phyloP scores from a whole-genome alignment of 2,888 invertebrate genomes.

The Napeogenes inachia region DNA sequence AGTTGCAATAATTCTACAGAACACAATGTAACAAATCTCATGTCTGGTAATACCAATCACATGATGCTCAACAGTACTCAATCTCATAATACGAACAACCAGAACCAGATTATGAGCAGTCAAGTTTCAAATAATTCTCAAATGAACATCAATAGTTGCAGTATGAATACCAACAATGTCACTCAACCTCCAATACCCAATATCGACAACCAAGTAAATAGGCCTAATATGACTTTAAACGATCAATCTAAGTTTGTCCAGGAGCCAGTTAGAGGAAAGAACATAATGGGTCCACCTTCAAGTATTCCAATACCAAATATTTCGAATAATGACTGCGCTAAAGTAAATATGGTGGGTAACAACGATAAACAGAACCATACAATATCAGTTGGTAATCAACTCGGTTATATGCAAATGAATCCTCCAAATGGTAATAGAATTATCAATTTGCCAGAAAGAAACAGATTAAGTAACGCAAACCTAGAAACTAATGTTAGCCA shows the following conservation, averaged over 20 bases:
- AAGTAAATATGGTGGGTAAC: slow-evolving; percentile 58
- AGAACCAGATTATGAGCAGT: slow-evolving; percentile 56
- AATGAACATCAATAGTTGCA: slow-evolving; percentile 68
- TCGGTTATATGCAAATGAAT: slow-evolving; percentile 72
- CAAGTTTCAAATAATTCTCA: slow-evolving; percentile 56
- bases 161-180: slow-evolving; percentile 54
- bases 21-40: slow-evolving; percentile 58
- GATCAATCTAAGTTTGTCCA: slow-evolving; percentile 62
- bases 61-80: slow-evolving; percentile 68
- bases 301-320: slow-evolving; percentile 44
- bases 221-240: slow-evolving; percentile 53
- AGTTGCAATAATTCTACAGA: slow-evolving; percentile 63
- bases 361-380: slow-evolving; percentile 66
- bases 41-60: slow-evolving; percentile 57
- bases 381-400: slow-evolving; percentile 66
- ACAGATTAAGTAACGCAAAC: slow-evolving; percentile 55
- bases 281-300: slow-evolving; percentile 60
- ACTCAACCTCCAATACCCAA: slow-evolving; percentile 55
- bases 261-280: slow-evolving; percentile 64
- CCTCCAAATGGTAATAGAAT: slow-evolving; percentile 65
- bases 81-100: slow-evolving; percentile 51
- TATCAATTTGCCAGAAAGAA: slow-evolving; percentile 69
- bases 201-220: slow-evolving; percentile 59
- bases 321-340: slow-evolving; percentile 58
- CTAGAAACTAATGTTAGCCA: slow-evolving; percentile 60